A percentile compares a stretch with the other conserved stretches of the same genome.
These are phyloP conservation scores for Mylabris phalerata DNA, from an alignment of 1,140 invertebrate genomes.

Conservation along the genomic window DNA sequence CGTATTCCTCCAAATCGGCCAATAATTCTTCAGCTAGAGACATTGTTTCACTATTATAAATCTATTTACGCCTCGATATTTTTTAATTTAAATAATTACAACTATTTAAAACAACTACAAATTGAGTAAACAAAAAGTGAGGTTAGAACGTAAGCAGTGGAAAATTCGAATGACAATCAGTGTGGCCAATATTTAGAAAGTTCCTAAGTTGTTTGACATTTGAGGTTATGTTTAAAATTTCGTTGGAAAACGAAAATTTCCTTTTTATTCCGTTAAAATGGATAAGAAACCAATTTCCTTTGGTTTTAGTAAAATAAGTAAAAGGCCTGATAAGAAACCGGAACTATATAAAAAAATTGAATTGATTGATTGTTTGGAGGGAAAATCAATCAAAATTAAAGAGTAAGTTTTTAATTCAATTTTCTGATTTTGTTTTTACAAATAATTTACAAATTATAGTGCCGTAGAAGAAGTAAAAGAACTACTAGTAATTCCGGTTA, in stretches of 20 bases:
- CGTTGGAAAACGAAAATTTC: no score
- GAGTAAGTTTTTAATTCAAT: conserved; percentile 48
- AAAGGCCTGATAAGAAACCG: conserved; percentile 47
- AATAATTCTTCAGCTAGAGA: conserved; percentile 92
- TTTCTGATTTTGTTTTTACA: conserved; percentile 17
- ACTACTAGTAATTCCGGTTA: conserved; percentile 59
- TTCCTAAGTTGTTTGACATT: no score
- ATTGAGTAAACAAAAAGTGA: no score
- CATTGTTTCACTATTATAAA: conserved; percentile 52
- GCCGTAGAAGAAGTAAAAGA: conserved; percentile 47
- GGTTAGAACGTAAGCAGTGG: no score
- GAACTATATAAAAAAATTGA: conserved; percentile 51
- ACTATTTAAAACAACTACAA: no score
- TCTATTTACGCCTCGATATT: not conserved
- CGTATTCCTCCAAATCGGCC: conserved; percentile 90
- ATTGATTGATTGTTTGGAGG: conserved; percentile 68
- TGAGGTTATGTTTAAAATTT: no score
- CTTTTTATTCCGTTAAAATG: not conserved
- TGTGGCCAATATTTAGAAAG: no score
- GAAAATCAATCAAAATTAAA: conserved; percentile 63
- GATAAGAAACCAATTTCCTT: conserved; percentile 66
- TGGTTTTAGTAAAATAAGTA: conserved; percentile 63
- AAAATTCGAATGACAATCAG: no score
- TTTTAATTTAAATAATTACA: no score
- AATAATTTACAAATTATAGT: conserved; percentile 40